Evolutionary conservation across 2,797 vertebrate genomes (phyloP).

Genomic region (Sebastiscus albofasciatus): DNA sequence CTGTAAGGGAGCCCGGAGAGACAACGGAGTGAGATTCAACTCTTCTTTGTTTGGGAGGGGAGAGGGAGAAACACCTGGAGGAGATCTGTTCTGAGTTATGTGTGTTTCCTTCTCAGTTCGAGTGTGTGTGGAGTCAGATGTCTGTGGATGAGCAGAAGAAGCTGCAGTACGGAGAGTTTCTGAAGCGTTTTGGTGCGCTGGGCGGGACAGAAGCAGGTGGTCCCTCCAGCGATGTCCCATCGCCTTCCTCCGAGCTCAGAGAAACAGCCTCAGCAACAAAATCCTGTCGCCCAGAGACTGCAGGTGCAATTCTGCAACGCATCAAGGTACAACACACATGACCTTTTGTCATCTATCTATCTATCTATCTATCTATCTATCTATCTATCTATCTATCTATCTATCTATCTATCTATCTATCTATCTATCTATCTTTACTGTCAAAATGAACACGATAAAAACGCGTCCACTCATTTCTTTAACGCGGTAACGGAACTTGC

Average conservation of each 20-base stretch:
- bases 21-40: too few species aligned
- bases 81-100: background rate
- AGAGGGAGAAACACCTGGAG: background rate
- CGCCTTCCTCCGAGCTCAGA: background rate
- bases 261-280: background rate
- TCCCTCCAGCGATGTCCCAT: background rate
- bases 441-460: too few species aligned
- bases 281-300: slow-evolving; percentile 26
- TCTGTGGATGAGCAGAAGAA: slow-evolving; percentile 64
- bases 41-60: background rate
- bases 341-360: background rate
- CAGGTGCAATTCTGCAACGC: slow-evolving; percentile 3
- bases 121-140: slow-evolving; percentile 79
- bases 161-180: slow-evolving; percentile 75
- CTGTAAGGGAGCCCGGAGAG: background rate
- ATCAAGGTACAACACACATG: slow-evolving; percentile 37
- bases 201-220: background rate
- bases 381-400: too few species aligned
- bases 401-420: too few species aligned
- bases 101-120: slow-evolving; percentile 71
- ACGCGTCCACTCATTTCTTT: too few species aligned
- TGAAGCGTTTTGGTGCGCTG: slow-evolving; percentile 67
- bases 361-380: too few species aligned
- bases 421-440: too few species aligned
- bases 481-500: too few species aligned